A percentile compares a stretch with the other conserved stretches of the same genome.
Conservation (phyloP, 1,140 invertebrate genomes). For the Heliconius melpomene region DNA sequence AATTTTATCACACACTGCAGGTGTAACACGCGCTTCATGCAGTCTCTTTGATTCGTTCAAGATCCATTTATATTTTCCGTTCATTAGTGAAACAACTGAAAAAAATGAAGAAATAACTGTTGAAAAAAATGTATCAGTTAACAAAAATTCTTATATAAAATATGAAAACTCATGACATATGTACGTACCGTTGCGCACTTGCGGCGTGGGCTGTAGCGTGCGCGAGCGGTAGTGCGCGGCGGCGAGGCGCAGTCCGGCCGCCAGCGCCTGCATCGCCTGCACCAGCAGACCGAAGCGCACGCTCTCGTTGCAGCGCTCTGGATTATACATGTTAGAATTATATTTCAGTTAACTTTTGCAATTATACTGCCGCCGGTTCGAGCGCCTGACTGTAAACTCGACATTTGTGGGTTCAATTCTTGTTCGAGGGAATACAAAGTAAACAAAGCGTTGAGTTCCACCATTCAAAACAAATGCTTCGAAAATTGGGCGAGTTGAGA, state of each 20-base stretch:
- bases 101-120: slow-evolving; percentile 38
- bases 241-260: slow-evolving; percentile 94
- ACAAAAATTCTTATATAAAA: neutral
- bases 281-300: slow-evolving; percentile 97
- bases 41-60: slow-evolving; percentile 93
- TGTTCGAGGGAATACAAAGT: too few relatives aligned
- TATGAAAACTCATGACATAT: too few relatives aligned
- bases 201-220: slow-evolving; percentile 92
- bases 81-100: slow-evolving; percentile 92
- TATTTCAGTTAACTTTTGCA: too few relatives aligned
- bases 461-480: too few relatives aligned
- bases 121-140: neutral
- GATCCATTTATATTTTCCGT: slow-evolving; percentile 93
- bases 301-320: slow-evolving; percentile 83
- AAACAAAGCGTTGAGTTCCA: neutral
- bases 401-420: too few relatives aligned
- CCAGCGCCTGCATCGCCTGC: slow-evolving; percentile 93
- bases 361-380: too few relatives aligned
- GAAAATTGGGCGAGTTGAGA: too few relatives aligned
- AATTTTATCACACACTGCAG: slow-evolving; percentile 95
- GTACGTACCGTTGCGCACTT: slow-evolving; percentile 83
- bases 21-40: slow-evolving; percentile 88
- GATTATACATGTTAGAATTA: too few relatives aligned
- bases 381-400: too few relatives aligned
- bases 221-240: slow-evolving; percentile 92